Evolutionary conservation across 2,888 invertebrate species (phyloP), one percentile per base, ranked within the genome.

Genomic region (Coremacera marginata): DNA sequence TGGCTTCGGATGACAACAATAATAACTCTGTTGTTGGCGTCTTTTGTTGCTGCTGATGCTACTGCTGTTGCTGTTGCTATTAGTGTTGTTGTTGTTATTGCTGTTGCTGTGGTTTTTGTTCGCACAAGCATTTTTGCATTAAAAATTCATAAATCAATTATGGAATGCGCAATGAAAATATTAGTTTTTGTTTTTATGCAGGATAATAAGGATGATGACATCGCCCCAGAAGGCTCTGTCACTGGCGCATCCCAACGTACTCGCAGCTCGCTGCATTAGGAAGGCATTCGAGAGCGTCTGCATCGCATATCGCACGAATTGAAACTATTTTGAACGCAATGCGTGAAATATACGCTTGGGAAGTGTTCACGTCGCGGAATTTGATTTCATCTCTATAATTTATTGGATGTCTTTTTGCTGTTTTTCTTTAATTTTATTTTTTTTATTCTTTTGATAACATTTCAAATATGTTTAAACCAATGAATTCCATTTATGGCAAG

Each of bases 91-190:
- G 52, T n/a, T 60, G 65, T 19, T 65, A 5, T 34, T 44, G 27
- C 27, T 25, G 70, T n/a, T 57, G 63, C 52, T 73, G 73, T 60
- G 71, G 71, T 57, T 72, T 72, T 72, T 62, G 72, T 49, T 73
- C 22, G 52, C 75, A 71, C 76, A 76, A 78, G 74, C 79, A 80
- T 83, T 84, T 86, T 86, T 86, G 84, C 87, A 87, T 87, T 87
- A 87, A 86, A 86, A 87, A 87, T 87, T 87, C 87, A 87, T 87
- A 87, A 87, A 87, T 87, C 87, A 87, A 87, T 87, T 87, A 87
- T 87, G 87, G 87, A 87, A 87, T 87, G 87, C 86, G 86, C 84
- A 80, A 85, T 86, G 84, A 85, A 86, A 87, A 85, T 76, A 49
- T 31, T 73, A 70, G 52, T 57, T 34, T 62, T 25, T 77, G 57